Percentiles rank a stretch among this genome's conserved stretches.
phyloP scores from a whole-genome alignment of 2,113 vertebrate species.

The Pardalotus punctatus region DNA sequence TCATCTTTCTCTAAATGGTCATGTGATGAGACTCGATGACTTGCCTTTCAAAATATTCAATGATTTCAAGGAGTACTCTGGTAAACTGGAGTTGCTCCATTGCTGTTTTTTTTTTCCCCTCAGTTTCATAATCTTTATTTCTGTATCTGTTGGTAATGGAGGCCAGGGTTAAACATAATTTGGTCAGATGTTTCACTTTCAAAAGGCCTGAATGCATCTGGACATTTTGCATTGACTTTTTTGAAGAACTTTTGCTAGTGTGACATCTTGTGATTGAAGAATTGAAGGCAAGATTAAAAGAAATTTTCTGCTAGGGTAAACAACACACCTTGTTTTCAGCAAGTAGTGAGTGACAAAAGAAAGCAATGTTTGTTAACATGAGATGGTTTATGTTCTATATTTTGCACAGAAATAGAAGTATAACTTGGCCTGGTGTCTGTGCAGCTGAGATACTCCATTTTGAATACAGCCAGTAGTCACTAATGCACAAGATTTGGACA shows the following conservation, averaged over 20 bases:
- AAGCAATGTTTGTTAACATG: neutral
- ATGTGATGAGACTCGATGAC: neutral
- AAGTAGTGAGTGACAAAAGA: slow-evolving; percentile 1
- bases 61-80: neutral
- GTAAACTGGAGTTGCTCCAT: neutral
- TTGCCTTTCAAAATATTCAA: neutral
- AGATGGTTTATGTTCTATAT: neutral
- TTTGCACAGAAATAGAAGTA: neutral
- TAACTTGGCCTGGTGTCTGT: neutral
- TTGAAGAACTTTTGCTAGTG: neutral
- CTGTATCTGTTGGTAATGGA: neutral
- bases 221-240: neutral
- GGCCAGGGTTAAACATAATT: neutral
- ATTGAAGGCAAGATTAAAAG: neutral
- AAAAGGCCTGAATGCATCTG: neutral
- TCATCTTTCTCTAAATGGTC: neutral
- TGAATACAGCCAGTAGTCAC: neutral
- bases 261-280: neutral
- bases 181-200: neutral
- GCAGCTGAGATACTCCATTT: neutral
- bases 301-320: neutral
- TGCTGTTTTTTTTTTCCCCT: neutral
- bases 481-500: neutral
- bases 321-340: neutral
- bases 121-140: neutral